Conservation (phyloP, 2,888 invertebrate genomes). For the Nephrotoma appendiculata region DNA sequence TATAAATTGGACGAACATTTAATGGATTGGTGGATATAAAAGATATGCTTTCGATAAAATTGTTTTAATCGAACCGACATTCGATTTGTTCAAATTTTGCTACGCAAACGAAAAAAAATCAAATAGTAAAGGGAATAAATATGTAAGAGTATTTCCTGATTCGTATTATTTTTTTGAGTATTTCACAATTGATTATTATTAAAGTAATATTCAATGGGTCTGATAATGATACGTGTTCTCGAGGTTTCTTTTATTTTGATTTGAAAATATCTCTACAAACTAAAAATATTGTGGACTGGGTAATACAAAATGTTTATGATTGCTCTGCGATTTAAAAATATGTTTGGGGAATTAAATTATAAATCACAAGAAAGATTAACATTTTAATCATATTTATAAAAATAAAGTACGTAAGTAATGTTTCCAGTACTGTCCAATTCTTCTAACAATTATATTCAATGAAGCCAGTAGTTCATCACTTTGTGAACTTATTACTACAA, state of each 20-base stretch:
- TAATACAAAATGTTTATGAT: too few relatives aligned
- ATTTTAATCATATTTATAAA: too few relatives aligned
- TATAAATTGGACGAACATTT: background rate
- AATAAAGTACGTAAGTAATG: too few relatives aligned
- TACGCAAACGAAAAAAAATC: background rate
- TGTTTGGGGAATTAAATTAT: too few relatives aligned
- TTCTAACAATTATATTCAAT: too few relatives aligned
- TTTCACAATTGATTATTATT: background rate
- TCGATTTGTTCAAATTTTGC: background rate
- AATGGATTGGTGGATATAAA: background rate
- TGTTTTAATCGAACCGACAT: background rate
- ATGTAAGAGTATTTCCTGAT: background rate
- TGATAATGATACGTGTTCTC: background rate
- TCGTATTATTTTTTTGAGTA: background rate
- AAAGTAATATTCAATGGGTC: background rate
- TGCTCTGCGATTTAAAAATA: too few relatives aligned
- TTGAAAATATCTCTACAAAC: background rate
- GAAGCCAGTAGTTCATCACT: too few relatives aligned
- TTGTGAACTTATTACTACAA: too few relatives aligned
- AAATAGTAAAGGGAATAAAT: too few relatives aligned
- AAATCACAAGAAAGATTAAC: too few relatives aligned
- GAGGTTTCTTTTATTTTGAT: background rate
- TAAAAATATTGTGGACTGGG: too few relatives aligned
- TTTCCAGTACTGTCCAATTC: too few relatives aligned
- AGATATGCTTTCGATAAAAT: background rate